Base-by-base conservation (phyloP, 2,888 invertebrate species). In the Neuroscelio doddi region DNA sequence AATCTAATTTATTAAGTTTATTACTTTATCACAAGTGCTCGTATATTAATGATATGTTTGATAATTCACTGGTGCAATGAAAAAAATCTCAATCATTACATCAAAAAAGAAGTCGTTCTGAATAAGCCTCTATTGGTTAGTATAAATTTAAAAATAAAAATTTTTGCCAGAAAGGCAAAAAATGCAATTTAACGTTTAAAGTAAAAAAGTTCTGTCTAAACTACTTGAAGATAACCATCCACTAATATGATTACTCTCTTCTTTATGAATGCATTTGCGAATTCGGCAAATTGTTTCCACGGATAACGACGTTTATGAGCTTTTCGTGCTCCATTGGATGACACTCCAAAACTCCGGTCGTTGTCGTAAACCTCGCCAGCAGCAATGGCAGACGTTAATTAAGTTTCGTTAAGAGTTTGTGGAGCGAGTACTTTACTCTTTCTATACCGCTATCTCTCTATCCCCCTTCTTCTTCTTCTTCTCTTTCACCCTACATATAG, bases 371-470 rank as follows among this genome's bases (percentile, higher is more conserved):
- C 67, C 74, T 73, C 71, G 68, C 70, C 68, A 64, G 69, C 63
- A 71, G 73, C 70, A 70, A 74, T 72, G 79, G 76, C 76, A 73
- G 77, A 78, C 77, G 78, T 80, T 80, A 79, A 80, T 80, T 80
- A 80, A 80, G 78, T 80, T 78, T 70, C 75, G 77, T 75, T 74
- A 74, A 78, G 77, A 80, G 79, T 78, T 78, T 75, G 74, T 65
- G 63, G 61, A 72, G 72, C 61, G 69, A 61, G 57, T 53, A 50
- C 59, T 59, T 59, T 58, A 47, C 70, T 59, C 69, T 64, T 59
- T 56, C 63, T 29, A 27, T 46, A 46, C 44, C 59, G 41, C 61
- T 47, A 55, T 68, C 68, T 66, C 64, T 63, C 59, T n/a, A n/a
- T n/a, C n/a, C n/a, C n/a, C n/a, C 67, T 57, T 51, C 53, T 68